A percentile compares a stretch with the other conserved stretches of the same genome.
phyloP scores from a whole-genome alignment of 2,113 vertebrate species.

The Laterallus jamaicensis region DNA sequence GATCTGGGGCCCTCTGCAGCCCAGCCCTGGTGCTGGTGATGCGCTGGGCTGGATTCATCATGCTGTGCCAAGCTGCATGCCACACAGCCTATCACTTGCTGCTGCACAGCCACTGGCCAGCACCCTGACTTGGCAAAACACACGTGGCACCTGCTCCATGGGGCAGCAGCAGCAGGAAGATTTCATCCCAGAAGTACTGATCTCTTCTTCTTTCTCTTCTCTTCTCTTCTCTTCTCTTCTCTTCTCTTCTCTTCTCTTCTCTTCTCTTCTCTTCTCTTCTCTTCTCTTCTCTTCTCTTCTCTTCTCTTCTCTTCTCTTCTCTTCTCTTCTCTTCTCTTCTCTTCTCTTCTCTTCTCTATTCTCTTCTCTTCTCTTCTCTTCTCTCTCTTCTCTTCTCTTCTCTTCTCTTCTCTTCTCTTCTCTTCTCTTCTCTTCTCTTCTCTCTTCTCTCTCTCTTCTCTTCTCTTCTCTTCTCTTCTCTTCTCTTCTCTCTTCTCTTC shows the following conservation, averaged over 20 bases:
- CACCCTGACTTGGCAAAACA: neutral
- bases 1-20: neutral
- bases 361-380: too few relatives aligned
- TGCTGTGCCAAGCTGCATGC: fast-evolving
- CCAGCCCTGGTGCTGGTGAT: fast-evolving
- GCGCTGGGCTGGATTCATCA: neutral
- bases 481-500: neutral
- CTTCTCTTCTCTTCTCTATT: too few relatives aligned
- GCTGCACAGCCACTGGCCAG: neutral
- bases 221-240: too few relatives aligned
- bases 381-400: too few relatives aligned
- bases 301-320: too few relatives aligned
- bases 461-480: too few relatives aligned
- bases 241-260: neutral
- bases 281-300: too few relatives aligned
- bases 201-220: too few relatives aligned
- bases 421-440: too few relatives aligned
- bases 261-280: too few relatives aligned
- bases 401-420: neutral
- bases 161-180: neutral
- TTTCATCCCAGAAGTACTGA: neutral
- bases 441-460: too few relatives aligned
- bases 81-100: neutral
- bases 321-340: too few relatives aligned
- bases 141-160: fast-evolving